Conservation (phyloP, 1,140 invertebrate species). For the Armadillidium nasatum region DNA sequence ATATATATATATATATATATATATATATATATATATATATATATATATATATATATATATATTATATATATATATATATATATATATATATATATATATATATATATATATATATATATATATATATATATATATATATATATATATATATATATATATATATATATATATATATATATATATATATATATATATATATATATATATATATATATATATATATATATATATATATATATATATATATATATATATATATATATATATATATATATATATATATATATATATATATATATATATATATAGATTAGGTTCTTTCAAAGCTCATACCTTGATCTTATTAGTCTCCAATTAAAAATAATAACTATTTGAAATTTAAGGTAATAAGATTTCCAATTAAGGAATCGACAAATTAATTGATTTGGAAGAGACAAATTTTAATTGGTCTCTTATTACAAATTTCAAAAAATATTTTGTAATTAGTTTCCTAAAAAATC, state of each 20-base stretch:
- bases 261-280: conserved; percentile 16
- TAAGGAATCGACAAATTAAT: no score
- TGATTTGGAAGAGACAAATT: no score
- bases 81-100: conserved; percentile 22
- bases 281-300: conserved; percentile 10
- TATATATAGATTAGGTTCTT: no score
- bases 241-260: conserved; percentile 19
- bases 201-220: background rate
- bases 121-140: conserved; percentile 8
- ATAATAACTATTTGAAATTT: no score
- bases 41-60: background rate
- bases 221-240: conserved; percentile 7
- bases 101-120: conserved; percentile 12
- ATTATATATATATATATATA: conserved; percentile 19
- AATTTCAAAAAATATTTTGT: no score
- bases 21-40: no score
- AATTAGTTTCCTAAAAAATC: no score
- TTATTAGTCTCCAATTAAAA: no score
- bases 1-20: no score
- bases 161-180: conserved; percentile 17
- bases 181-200: conserved; percentile 16
- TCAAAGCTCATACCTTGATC: no score
- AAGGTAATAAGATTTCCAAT: no score
- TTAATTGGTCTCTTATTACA: no score
- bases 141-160: conserved; percentile 19